Conservation (phyloP, 30 jellyfish, hydroid and myxozoan genomes). For the Turritopsis rubra region DNA sequence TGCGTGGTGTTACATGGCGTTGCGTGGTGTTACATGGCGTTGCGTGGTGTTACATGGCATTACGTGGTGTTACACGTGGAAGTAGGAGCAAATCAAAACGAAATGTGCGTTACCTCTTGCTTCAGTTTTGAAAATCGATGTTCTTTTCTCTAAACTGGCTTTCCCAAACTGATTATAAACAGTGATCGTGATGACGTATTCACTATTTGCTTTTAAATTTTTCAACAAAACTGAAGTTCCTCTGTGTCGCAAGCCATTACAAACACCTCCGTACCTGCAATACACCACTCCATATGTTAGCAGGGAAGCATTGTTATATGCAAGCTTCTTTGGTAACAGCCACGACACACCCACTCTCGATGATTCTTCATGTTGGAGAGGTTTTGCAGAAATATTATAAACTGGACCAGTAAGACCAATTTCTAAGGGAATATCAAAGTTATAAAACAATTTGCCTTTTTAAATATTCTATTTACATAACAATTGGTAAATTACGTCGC, state of each 20-base stretch:
- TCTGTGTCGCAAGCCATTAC: neutral
- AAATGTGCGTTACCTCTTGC: neutral
- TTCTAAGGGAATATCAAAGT: neutral
- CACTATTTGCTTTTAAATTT: neutral
- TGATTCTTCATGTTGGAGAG: neutral
- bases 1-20: neutral
- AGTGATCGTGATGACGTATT: neutral
- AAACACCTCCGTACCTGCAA: neutral
- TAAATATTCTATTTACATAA: neutral
- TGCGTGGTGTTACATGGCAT: neutral
- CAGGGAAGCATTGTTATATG: neutral
- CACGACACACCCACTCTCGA: neutral
- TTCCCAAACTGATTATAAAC: slow-evolving; percentile 1
- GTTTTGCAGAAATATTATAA: neutral
- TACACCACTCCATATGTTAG: neutral
- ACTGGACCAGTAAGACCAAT: neutral
- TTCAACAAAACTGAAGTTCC: neutral
- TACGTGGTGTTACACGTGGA: neutral
- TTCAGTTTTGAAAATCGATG: neutral
- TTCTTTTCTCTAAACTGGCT: neutral
- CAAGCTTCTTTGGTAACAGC: neutral
- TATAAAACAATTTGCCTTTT: neutral
- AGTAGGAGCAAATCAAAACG: neutral
- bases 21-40: neutral
- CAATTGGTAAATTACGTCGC: too few relatives aligned